A percentile compares a stretch with the other conserved stretches of the same genome.
Evolutionary conservation across 1,140 invertebrate species (phyloP).

Genomic region (Orchesella cincta): DNA sequence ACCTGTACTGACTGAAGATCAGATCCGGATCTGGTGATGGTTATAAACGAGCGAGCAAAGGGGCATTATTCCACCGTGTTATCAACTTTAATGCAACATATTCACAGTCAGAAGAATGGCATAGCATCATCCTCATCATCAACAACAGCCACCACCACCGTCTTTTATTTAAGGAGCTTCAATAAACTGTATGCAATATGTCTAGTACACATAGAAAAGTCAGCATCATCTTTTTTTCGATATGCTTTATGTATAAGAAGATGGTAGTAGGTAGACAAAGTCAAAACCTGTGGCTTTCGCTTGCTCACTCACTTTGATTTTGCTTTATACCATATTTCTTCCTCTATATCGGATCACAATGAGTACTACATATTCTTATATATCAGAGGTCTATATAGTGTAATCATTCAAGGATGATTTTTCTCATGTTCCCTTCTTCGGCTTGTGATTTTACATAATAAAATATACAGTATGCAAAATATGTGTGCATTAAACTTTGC

Average conservation of each 20-base stretch:
- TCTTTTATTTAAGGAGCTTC: too few relatives aligned
- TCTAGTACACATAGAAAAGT: not conserved
- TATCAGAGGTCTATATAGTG: not conserved
- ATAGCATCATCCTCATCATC: not conserved
- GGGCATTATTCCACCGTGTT: not conserved
- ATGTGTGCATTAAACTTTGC: too few relatives aligned
- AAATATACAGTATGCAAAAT: too few relatives aligned
- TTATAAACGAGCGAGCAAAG: conserved; percentile 4
- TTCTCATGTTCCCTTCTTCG: too few relatives aligned
- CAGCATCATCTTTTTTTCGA: not conserved
- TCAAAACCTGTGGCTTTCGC: conserved; percentile 6
- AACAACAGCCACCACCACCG: too few relatives aligned
- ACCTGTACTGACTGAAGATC: conserved; percentile 23
- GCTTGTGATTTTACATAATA: too few relatives aligned
- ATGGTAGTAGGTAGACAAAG: too few relatives aligned
- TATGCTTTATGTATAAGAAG: too few relatives aligned
- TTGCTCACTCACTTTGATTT: conserved; percentile 4
- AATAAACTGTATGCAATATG: too few relatives aligned
- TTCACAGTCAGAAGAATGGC: conserved; percentile 11
- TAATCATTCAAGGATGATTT: not conserved
- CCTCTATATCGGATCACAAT: too few relatives aligned
- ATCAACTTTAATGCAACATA: not conserved
- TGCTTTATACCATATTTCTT: too few relatives aligned
- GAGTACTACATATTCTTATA: too few relatives aligned
- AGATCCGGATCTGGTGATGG: conserved; percentile 25